Evolutionary conservation across 2,888 invertebrate genomes (phyloP).

Genomic region (Drosophila melanocephala): DNA sequence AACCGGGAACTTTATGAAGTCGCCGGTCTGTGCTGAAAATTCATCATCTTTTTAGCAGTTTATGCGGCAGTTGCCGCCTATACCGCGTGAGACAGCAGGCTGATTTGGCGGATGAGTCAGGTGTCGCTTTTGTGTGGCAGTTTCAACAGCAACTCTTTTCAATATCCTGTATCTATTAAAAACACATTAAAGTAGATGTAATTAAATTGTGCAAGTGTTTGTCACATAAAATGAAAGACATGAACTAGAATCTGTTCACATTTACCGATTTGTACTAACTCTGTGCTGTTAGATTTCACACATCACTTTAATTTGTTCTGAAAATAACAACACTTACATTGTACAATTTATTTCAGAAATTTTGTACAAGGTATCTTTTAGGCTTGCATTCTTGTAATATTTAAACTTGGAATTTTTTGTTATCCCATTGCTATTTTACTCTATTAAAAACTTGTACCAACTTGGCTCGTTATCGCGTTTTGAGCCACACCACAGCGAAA

Average conservation of each 20-base stretch:
- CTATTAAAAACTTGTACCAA: conserved; percentile 85
- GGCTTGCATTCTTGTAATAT: not conserved
- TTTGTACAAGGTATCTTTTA: not conserved
- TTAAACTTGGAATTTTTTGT: conserved; percentile 23
- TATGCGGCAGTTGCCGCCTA: conserved; percentile 74
- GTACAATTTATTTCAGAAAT: not conserved
- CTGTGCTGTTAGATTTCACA: not conserved
- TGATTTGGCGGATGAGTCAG: conserved; percentile 14
- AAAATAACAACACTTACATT: not conserved
- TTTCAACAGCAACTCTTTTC: conserved; percentile 37
- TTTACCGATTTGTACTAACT: not conserved
- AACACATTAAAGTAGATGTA: not conserved
- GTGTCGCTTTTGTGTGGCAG: conserved; percentile 32
- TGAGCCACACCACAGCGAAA: conserved; percentile 20
- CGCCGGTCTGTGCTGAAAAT: conserved; percentile 67
- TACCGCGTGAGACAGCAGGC: conserved; percentile 19
- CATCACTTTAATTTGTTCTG: not conserved
- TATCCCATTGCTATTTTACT: conserved; percentile 63
- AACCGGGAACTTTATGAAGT: conserved; percentile 59
- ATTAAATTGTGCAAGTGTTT: not conserved
- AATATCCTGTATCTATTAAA: conserved; percentile 15
- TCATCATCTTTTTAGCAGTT: conserved; percentile 83
- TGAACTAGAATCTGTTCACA: not conserved
- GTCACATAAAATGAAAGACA: not conserved
- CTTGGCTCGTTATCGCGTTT: conserved; percentile 71